Evolutionary conservation across 2,888 invertebrate species (phyloP), one percentile per base, ranked within the genome.

Genomic region (Sinopyrophorus schimmeli): DNA sequence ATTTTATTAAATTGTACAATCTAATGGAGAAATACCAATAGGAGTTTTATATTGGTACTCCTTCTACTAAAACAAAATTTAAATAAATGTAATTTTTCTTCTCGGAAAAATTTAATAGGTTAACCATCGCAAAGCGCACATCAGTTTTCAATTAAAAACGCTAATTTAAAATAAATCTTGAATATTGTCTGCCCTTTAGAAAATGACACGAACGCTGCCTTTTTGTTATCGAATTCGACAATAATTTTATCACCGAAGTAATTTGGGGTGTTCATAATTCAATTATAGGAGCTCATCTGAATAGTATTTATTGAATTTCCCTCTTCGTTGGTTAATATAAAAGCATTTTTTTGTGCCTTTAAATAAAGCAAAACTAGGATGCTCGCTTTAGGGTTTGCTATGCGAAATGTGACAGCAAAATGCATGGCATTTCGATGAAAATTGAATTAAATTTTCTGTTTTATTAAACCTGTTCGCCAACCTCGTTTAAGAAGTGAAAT

Each of bases 401-500:
- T 43, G 49, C 46, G 47, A 52, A 56, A 56, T 54, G 56, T 55
- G 55, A 56, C 56, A 55, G 52, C 24, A 38, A 42, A 49, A 50
- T 47, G 50, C 52, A 55, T 47, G 50, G 55, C 37, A 55, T 58
- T 53, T 46, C 51, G 49, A 53, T 40, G 42, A 47, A 56, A 49
- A 46, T 54, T 52, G 43, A 55, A 57, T 54, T 44, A 51, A 52
- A 57, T 56, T 59, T 57, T 53, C 53, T 49, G 46, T 53, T 52
- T 53, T 54, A 53, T 55, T 49, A 53, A 55, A 54, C 42, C 38
- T 39, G 49, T 41, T 49, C 47, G 34, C 35, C 42, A 9, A 28
- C 40, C n/a, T n/a, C n/a, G n/a, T n/a, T n/a, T n/a, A n/a, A n/a
- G n/a, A n/a, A n/a, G n/a, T n/a, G n/a, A n/a, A n/a, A n/a, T n/a